These are phyloP conservation scores for Orycteropus afer DNA, from an alignment of 2,113 vertebrate species.

Conservation along the genomic window DNA sequence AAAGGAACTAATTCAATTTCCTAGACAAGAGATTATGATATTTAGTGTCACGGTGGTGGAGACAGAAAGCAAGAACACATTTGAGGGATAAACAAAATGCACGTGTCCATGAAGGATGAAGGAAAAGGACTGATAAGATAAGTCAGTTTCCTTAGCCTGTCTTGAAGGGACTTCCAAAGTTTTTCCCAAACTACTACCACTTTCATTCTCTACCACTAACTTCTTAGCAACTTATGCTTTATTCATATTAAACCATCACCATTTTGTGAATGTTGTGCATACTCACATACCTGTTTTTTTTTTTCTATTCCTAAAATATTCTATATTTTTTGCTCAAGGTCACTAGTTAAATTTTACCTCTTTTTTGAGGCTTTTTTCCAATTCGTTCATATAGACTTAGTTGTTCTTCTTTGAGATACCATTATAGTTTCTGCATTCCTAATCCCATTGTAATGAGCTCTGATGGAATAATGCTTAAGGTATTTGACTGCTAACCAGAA, in stretches of 20 bases:
- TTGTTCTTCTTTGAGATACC: neutral
- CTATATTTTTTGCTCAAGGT: neutral
- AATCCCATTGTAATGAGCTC: too few relatives aligned
- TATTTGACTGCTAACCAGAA: too few relatives aligned
- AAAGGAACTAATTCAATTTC: neutral
- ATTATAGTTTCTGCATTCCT: neutral
- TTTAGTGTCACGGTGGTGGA: neutral
- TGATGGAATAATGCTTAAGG: too few relatives aligned
- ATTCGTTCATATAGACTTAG: neutral
- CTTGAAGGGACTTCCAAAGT: neutral
- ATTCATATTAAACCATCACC: neutral
- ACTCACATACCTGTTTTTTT: neutral
- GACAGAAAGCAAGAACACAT: neutral
- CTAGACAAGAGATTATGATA: neutral
- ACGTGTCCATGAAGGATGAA: neutral
- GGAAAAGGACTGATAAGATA: neutral
- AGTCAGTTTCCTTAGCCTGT: neutral
- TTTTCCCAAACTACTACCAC: neutral
- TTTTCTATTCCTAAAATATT: neutral
- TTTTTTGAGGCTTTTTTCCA: neutral
- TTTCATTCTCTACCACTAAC: neutral
- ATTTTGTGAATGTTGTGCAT: neutral
- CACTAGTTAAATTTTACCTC: neutral
- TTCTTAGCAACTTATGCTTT: neutral
- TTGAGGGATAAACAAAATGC: conserved; percentile 6